Conservation (phyloP, 1,140 invertebrate species). For the Pogonomyrmex barbatus region DNA sequence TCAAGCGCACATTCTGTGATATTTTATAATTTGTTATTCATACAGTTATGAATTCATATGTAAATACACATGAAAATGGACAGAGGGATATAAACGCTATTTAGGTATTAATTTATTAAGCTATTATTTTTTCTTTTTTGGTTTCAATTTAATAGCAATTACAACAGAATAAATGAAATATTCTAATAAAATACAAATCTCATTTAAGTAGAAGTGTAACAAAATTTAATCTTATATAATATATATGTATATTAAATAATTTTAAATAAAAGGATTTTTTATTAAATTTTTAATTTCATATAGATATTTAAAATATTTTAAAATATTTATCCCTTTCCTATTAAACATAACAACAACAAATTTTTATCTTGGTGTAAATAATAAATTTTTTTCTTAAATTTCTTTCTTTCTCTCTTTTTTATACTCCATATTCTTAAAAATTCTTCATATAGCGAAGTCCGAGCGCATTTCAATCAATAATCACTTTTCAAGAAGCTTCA, state of each 20-base stretch:
- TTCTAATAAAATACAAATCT: background rate
- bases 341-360: background rate
- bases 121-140: background rate
- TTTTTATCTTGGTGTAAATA: background rate
- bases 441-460: no score
- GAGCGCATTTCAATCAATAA: background rate
- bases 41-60: constrained; percentile 2
- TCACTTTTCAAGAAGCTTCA: constrained; percentile 12
- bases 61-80: background rate
- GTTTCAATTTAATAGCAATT: background rate
- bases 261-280: background rate
- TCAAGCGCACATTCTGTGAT: constrained; percentile 2
- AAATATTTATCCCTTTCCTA: background rate
- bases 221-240: background rate
- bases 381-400: background rate
- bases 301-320: background rate
- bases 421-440: background rate
- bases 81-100: background rate
- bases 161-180: background rate
- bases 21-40: constrained; percentile 18
- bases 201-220: background rate
- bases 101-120: constrained; percentile 5
- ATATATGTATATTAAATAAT: background rate
- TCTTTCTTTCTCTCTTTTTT: background rate
- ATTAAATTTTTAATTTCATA: background rate